Conservation (phyloP, 1,140 invertebrate genomes). For the Kradibia gibbosae region DNA sequence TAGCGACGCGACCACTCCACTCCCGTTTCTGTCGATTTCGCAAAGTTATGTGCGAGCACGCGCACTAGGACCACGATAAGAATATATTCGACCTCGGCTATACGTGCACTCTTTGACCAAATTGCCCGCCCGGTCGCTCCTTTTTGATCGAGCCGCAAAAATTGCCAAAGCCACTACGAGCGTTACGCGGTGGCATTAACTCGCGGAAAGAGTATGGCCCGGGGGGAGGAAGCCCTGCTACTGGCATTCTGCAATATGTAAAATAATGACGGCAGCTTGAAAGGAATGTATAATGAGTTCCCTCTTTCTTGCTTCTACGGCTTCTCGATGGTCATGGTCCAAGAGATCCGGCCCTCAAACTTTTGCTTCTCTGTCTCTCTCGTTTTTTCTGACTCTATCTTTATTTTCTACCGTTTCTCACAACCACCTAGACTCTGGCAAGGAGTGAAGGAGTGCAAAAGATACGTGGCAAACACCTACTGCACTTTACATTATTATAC, state of each 20-base stretch:
- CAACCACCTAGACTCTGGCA: constrained; percentile 42
- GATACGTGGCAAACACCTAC: constrained; percentile 47
- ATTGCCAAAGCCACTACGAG: constrained; percentile 35
- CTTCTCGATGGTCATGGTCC: constrained; percentile 48
- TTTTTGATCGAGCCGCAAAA: constrained; percentile 52
- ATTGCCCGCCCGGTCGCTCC: constrained; percentile 26
- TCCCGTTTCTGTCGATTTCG: constrained; percentile 29
- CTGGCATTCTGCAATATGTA: constrained; percentile 48
- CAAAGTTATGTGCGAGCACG: constrained; percentile 41
- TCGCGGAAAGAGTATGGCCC: constrained; percentile 16
- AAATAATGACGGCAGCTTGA: constrained; percentile 61
- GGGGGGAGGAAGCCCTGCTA: constrained; percentile 19
- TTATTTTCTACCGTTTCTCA: constrained; percentile 54
- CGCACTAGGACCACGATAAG: constrained; percentile 33
- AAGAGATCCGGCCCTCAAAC: constrained; percentile 40
- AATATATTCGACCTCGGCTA: neutral
- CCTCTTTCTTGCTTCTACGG: constrained; percentile 25
- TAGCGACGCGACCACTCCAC: neutral
- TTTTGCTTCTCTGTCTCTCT: neutral
- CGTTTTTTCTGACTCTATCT: neutral
- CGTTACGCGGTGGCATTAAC: constrained; percentile 32
- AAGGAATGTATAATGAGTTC: constrained; percentile 62
- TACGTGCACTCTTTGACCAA: constrained; percentile 20
- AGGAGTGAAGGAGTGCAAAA: constrained; percentile 22
- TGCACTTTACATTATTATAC: constrained; percentile 34